Percentiles rank a stretch among this genome's conserved stretches.
Evolutionary conservation across 2,888 invertebrate genomes (phyloP).

Genomic region (Lasius platythorax): DNA sequence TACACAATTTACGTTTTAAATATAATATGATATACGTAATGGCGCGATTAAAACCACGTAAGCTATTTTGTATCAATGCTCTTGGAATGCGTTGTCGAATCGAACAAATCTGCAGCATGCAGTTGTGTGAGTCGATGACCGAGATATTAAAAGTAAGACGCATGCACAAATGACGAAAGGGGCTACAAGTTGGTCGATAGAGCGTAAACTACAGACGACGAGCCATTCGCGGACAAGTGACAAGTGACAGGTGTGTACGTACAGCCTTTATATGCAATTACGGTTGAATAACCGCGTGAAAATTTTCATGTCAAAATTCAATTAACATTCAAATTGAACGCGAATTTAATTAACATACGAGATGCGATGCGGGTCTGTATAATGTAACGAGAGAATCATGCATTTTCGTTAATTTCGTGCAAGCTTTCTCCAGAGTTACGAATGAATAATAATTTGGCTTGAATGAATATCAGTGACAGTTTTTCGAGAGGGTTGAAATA

Average conservation of each 20-base stretch:
- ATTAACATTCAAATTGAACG: slow-evolving; percentile 13
- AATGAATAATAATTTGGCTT: background rate
- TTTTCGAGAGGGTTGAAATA: background rate
- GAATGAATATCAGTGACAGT: background rate
- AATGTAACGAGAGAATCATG: background rate
- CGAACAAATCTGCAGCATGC: background rate
- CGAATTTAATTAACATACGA: slow-evolving; percentile 5
- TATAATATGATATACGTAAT: too few species aligned
- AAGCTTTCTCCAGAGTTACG: background rate
- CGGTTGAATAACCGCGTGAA: background rate
- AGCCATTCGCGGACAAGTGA: slow-evolving; percentile 22
- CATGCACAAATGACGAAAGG: slow-evolving; percentile 36
- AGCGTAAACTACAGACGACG: slow-evolving; percentile 38
- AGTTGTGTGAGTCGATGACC: slow-evolving; percentile 25
- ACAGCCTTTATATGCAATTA: background rate
- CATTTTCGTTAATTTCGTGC: background rate
- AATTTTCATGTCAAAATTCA: slow-evolving; percentile 8
- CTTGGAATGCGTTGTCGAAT: background rate
- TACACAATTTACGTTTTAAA: background rate
- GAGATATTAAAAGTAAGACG: slow-evolving; percentile 54
- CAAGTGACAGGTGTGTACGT: slow-evolving; percentile 33
- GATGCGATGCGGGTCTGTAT: background rate
- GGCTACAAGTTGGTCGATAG: slow-evolving; percentile 48
- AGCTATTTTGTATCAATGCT: background rate
- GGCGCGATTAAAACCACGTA: background rate